These are phyloP conservation scores for Acromyrmex charruanus DNA, from an alignment of 1,140 invertebrate genomes.

Conservation along the genomic window DNA sequence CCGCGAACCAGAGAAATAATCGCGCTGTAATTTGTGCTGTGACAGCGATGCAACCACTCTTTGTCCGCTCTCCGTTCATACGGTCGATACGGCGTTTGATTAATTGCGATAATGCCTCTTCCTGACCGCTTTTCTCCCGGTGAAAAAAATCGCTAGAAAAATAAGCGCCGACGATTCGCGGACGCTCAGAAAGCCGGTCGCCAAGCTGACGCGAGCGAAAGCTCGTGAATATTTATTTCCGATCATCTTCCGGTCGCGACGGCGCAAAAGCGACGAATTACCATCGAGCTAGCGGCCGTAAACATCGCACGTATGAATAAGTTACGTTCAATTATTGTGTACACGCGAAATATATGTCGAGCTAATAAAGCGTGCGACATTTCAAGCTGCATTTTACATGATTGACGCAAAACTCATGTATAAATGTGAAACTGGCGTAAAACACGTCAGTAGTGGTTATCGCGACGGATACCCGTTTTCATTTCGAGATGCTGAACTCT, in stretches of 20 bases:
- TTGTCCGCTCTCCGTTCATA: background rate
- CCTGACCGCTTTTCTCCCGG: too few relatives aligned
- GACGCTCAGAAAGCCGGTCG: background rate
- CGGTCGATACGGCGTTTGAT: conserved; percentile 58
- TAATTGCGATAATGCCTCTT: conserved; percentile 48
- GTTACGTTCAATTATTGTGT: conserved; percentile 54
- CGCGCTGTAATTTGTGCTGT: conserved; percentile 31
- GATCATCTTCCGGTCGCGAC: conserved; percentile 46
- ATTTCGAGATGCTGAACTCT: background rate
- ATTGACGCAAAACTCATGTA: conserved; percentile 1
- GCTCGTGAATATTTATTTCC: conserved; percentile 54
- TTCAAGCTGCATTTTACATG: conserved; percentile 51
- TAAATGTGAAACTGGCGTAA: conserved; percentile 16
- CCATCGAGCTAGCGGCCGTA: conserved; percentile 18
- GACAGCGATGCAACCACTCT: conserved; percentile 25
- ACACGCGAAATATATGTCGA: conserved; percentile 47
- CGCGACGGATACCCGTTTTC: background rate
- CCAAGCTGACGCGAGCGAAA: conserved; percentile 8
- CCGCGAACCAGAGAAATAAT: conserved; percentile 19
- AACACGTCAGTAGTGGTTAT: background rate
- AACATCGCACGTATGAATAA: conserved; percentile 57
- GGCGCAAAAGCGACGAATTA: conserved; percentile 42
- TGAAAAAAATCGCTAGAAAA: conserved; percentile 33
- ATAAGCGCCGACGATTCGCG: conserved; percentile 27
- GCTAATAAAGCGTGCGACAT: conserved; percentile 53